Evolutionary conservation across 2,113 vertebrate species (phyloP).

Genomic region (Neogobius melanostomus): DNA sequence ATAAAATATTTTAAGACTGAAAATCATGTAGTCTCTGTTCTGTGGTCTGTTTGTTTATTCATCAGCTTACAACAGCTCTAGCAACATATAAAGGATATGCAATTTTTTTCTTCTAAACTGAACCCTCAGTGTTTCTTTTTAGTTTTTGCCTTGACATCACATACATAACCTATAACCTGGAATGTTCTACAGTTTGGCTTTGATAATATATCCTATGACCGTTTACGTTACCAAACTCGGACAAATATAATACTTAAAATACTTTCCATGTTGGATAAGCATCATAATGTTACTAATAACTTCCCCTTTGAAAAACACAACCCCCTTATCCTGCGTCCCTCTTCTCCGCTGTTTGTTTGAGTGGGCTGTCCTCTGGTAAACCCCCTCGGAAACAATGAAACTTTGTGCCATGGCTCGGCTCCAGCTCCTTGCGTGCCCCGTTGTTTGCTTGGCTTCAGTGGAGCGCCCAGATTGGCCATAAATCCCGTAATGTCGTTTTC

Average conservation of each 20-base stretch:
- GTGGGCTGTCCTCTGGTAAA: conserved; percentile 37
- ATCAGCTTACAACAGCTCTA: no score
- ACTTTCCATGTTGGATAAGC: no score
- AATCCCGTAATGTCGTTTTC: conserved; percentile 25
- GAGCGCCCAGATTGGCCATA: conserved; percentile 40
- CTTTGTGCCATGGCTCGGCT: conserved; percentile 49
- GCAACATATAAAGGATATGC: no score
- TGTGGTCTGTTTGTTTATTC: no score
- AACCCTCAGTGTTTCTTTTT: no score
- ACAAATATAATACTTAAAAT: no score
- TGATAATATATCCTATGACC: no score
- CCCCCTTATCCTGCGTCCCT: conserved; percentile 22
- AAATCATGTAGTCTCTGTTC: no score
- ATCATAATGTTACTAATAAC: not conserved
- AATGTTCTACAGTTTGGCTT: not conserved
- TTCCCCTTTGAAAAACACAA: not conserved
- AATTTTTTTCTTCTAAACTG: no score
- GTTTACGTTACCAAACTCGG: no score
- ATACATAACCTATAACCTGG: no score
- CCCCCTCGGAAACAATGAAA: conserved; percentile 58
- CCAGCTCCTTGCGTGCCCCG: conserved; percentile 34
- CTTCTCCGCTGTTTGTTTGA: conserved; percentile 52
- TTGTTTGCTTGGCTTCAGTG: conserved; percentile 47
- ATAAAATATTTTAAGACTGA: no score
- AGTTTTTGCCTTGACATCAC: not conserved